Evolutionary conservation across 2,888 invertebrate species (phyloP).

Genomic region (Athripsodes cinereus): DNA sequence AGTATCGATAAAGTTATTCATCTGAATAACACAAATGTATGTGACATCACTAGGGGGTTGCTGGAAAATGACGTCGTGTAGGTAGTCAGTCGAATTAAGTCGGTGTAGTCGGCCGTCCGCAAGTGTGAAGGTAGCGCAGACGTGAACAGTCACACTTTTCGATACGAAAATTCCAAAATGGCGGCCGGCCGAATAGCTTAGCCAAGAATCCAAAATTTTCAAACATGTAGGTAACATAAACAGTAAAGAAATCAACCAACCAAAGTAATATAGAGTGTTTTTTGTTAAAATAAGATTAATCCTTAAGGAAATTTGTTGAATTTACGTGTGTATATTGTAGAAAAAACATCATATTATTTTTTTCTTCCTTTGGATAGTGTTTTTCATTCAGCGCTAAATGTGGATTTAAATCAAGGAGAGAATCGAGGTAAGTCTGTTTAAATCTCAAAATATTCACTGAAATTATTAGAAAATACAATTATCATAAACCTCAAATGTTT

Average conservation of each 20-base stretch:
- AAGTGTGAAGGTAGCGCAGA: neutral
- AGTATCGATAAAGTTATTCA: neutral
- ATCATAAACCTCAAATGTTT: too few species aligned
- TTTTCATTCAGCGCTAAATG: neutral
- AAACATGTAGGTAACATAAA: neutral
- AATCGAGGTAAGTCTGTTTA: neutral
- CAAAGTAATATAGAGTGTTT: neutral
- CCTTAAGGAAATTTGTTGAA: neutral
- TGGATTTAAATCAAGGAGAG: neutral
- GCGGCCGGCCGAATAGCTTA: constrained; percentile 3
- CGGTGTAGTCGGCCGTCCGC: neutral
- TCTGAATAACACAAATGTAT: too few species aligned
- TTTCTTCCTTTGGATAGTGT: neutral
- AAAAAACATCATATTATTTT: neutral
- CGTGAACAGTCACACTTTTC: neutral
- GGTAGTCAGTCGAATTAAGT: neutral
- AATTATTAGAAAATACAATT: too few species aligned
- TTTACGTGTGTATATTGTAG: neutral
- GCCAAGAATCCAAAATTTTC: neutral
- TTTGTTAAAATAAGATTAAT: too few species aligned
- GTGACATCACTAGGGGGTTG: constrained; percentile 2
- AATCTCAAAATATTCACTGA: too few species aligned
- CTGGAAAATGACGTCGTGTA: neutral
- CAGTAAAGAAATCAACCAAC: neutral
- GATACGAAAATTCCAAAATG: neutral